Evolutionary conservation across 2,797 vertebrate species (phyloP), one percentile per base, ranked within the genome.

Genomic region (Pseudopleuronectes americanus): DNA sequence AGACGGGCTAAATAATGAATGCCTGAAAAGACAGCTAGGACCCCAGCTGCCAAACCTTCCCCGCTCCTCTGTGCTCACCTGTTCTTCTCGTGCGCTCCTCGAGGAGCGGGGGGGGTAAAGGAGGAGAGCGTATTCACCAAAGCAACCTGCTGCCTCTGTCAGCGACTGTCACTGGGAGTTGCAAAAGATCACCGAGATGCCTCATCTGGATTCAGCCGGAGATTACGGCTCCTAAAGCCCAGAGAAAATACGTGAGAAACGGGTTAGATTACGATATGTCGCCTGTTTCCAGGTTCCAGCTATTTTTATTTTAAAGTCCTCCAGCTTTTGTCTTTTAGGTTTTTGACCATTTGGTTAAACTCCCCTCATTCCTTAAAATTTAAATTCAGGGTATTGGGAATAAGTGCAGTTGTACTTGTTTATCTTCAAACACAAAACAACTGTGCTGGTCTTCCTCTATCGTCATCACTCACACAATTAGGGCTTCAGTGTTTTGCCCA

Each of bases 1-100:
- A 93, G 91, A 83, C 14, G 31, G 90, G 89, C 90, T 93, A 89
- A 93, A 93, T 93, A 92, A 94, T 93, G 91, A 92, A 94, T 92
- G 90, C 88, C 88, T 92, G 90, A 92, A 92, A 93, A 90, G 87
- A 89, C 87, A 85, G 85, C 81, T 59, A 87, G 86, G 87, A 90
- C 89, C 89, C 83, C 87, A 88, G 84, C 84, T 88, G 85, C 86
- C 90, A 90, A 90, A 53, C 68, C 65, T 64, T 70, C 33, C 33
- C 33, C n/a, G 69, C 75, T 19, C 72, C 83, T 86, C 87, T 17
- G 6, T 1, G 14, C 33, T 57, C 56, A 57, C 56, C 56, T 57
- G 81, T 71, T 79, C 64, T 76, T 70, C 66, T 67, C 69, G 65
- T 76, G n/a, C 17, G 2, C n/a, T 3, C 31, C 71, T 68, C 54